Evolutionary conservation across 2,888 invertebrate genomes (phyloP), one percentile per base, ranked within the genome.

Genomic region (Scaptomyza tumidula): DNA sequence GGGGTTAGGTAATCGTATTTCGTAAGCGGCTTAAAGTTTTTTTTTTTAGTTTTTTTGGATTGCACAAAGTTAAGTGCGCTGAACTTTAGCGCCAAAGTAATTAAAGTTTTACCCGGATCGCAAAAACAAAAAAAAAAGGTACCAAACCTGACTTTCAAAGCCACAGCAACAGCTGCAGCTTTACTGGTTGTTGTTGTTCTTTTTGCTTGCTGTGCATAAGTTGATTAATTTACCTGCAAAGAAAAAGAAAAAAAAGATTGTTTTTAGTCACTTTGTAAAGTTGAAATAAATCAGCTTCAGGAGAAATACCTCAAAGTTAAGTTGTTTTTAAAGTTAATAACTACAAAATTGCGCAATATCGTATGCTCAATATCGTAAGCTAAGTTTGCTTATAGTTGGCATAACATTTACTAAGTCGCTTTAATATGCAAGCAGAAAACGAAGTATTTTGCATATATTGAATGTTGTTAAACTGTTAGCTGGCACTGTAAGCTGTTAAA

Each of bases 61-160:
- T 58, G 60, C 59, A 63, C 49, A 79, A 68, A 84, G 72, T 81
- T 73, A 78, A 80, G 78, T 72, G 75, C 68, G 54, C 66, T 60
- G 71, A 82, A 77, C 75, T 84, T 77, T 63, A 35, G 78, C 80
- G 73, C 65, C 71, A 73, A 78, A 80, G 81, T 82, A 82, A 82
- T 82, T 84, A 84, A 82, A 82, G 73, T 84, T 81, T 82, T 60
- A 54, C 57, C 62, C 39, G 54, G 27, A 24, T 16, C 31, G 19
- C 43, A 52, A 41, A 49, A 44, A 37, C 24, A 11, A 43, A 52
- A 69, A 24, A 5, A 24, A 24, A 1, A 52, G 69, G 66, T 72
- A 66, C 79, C 60, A 73, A 75, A 57, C 54, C 59, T 63, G 49
- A 41, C 16, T 49, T 59, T 59, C 44, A 56, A 43, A 52, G 55